phyloP scores from a whole-genome alignment of 92 coral and sea anemone species.

The Palythoa heliodiscus region DNA sequence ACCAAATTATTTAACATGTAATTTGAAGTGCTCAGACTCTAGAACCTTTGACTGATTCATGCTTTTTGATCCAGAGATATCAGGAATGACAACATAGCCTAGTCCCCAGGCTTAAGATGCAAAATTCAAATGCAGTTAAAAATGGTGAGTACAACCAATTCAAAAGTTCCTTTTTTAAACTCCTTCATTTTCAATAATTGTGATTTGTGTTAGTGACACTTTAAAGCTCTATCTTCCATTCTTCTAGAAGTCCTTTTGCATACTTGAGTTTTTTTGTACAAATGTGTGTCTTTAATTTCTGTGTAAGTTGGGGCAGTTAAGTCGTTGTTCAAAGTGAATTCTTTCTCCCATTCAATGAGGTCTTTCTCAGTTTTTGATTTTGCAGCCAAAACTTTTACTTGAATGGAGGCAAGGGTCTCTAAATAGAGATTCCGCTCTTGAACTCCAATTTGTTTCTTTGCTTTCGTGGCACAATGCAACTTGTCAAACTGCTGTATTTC shows the following conservation, averaged over 20 bases:
- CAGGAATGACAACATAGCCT: constrained; percentile 14
- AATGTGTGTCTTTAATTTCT: constrained; percentile 11
- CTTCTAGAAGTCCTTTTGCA: not conserved
- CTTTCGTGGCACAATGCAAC: not conserved
- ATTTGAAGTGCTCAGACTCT: constrained; percentile 5
- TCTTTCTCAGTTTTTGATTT: too few relatives aligned
- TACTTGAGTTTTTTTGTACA: constrained; percentile 6
- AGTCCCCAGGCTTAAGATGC: constrained; percentile 8
- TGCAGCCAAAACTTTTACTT: too few relatives aligned
- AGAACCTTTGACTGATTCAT: not conserved
- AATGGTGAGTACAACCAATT: constrained; percentile 25
- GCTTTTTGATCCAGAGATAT: constrained; percentile 17
- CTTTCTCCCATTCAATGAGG: too few relatives aligned
- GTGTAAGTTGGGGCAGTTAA: constrained; percentile 16
- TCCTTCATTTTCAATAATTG: not conserved
- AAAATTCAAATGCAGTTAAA: not conserved
- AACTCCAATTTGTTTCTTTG: not conserved
- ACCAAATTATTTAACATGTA: not conserved
- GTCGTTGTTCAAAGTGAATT: constrained; percentile 1
- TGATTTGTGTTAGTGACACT: not conserved
- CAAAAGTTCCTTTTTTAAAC: not conserved
- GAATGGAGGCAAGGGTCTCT: too few relatives aligned
- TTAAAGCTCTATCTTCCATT: not conserved
- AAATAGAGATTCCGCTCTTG: not conserved
- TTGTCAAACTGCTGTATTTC: constrained; percentile 4